Conservation (phyloP, 2,888 invertebrate genomes). For the Ornithoptera priamus region DNA sequence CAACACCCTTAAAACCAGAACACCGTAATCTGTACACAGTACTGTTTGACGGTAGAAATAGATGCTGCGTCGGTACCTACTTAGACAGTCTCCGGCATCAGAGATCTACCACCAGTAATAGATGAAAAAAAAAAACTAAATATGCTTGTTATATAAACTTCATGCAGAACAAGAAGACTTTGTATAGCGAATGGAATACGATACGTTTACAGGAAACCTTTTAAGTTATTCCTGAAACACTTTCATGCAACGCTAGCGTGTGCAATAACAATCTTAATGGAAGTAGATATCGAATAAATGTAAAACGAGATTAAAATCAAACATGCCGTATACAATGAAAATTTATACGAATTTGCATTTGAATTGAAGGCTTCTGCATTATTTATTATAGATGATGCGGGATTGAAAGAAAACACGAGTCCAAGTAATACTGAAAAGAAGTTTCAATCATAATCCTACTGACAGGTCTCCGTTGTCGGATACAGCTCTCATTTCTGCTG, state of each 20-base stretch:
- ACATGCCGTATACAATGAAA: conserved; percentile 12
- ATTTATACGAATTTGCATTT: conserved; percentile 19
- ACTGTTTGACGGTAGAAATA: no score
- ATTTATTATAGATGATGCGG: not conserved
- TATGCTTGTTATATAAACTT: no score
- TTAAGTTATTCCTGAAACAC: conserved; percentile 14
- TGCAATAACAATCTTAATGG: conserved; percentile 15
- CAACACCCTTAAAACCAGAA: no score
- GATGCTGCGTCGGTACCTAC: no score
- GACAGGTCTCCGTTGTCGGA: no score
- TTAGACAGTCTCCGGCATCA: no score
- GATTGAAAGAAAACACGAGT: not conserved
- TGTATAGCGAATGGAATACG: not conserved
- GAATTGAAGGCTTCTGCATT: conserved; percentile 6
- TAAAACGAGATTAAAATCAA: conserved; percentile 24
- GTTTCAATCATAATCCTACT: not conserved
- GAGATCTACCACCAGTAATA: no score
- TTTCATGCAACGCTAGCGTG: conserved; percentile 15
- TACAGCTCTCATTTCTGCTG: no score
- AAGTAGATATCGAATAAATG: conserved; percentile 15
- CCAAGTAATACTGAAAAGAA: not conserved
- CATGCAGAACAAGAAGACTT: no score
- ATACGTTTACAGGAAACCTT: not conserved
- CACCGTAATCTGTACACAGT: no score
- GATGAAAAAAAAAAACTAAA: no score